Evolutionary conservation across 2,797 vertebrate genomes (phyloP).

Genomic region (Semaprochilodus insignis): DNA sequence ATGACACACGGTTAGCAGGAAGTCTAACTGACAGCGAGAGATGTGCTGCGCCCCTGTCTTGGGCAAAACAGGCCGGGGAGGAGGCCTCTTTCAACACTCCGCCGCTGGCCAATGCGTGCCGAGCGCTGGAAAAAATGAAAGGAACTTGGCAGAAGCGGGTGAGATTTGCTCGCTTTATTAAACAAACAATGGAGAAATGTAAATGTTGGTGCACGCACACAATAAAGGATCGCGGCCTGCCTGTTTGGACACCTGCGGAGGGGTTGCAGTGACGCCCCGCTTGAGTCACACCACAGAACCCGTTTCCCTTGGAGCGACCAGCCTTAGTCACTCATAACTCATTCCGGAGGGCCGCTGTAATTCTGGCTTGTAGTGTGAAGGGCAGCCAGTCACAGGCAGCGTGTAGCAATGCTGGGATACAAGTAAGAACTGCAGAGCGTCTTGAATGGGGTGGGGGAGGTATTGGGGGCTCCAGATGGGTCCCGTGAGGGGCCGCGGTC

Average conservation of each 20-base stretch:
- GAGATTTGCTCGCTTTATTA: slow-evolving; percentile 71
- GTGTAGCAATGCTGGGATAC: background rate
- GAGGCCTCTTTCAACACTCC: slow-evolving; percentile 69
- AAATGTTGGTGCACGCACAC: slow-evolving; percentile 69
- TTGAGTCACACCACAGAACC: slow-evolving; percentile 35
- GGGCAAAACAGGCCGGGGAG: slow-evolving; percentile 72
- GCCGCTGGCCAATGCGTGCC: slow-evolving; percentile 59
- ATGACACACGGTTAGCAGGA: slow-evolving; percentile 61
- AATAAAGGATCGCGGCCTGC: slow-evolving; percentile 52
- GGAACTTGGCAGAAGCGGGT: slow-evolving; percentile 74
- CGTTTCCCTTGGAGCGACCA: background rate
- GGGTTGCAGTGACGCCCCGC: slow-evolving; percentile 26
- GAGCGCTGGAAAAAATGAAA: slow-evolving; percentile 69
- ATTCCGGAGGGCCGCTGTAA: background rate
- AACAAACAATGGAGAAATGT: slow-evolving; percentile 76
- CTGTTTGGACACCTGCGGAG: slow-evolving; percentile 79
- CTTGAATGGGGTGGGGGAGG: background rate
- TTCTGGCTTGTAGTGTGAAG: background rate
- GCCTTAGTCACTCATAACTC: slow-evolving; percentile 30
- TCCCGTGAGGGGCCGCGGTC: background rate
- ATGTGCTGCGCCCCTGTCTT: slow-evolving; percentile 62
- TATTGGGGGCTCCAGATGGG: too few relatives aligned
- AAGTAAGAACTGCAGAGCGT: background rate
- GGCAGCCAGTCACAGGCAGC: background rate
- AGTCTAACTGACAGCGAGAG: slow-evolving; percentile 61